Conservation (phyloP, 2,888 invertebrate genomes). For the Liopterus haemorrhoidalis region DNA sequence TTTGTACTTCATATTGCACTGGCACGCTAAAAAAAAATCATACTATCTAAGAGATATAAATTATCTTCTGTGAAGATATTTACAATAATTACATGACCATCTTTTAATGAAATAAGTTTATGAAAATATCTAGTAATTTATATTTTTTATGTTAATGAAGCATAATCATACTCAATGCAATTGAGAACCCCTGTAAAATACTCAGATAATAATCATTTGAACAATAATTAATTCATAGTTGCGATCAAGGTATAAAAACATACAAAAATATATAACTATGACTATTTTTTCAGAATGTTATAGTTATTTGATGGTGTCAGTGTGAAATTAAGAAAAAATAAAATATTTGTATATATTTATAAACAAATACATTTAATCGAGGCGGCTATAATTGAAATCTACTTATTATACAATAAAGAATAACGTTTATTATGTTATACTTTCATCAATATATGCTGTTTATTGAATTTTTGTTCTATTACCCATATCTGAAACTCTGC, state of each 20-base stretch:
- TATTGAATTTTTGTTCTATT: constrained; percentile 38
- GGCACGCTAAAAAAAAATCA: constrained; percentile 28
- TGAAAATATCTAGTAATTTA: constrained; percentile 23
- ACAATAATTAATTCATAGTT: constrained; percentile 23
- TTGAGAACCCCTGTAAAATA: constrained; percentile 28
- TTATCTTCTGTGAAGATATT: constrained; percentile 42
- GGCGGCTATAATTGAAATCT: constrained; percentile 41
- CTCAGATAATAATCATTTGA: constrained; percentile 23
- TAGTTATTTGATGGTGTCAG: constrained; percentile 38
- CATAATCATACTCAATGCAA: constrained; percentile 28
- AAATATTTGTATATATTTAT: constrained; percentile 40
- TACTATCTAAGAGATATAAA: constrained; percentile 35
- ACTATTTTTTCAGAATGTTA: constrained; percentile 23
- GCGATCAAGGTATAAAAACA: constrained; percentile 21
- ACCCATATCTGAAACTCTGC: constrained; percentile 48
- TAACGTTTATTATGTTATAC: constrained; percentile 26
- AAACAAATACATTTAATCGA: constrained; percentile 35
- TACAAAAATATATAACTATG: constrained; percentile 37
- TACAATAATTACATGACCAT: constrained; percentile 22
- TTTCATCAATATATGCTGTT: constrained; percentile 12
- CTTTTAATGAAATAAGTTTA: constrained; percentile 22
- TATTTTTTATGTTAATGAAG: constrained; percentile 27
- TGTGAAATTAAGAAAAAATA: constrained; percentile 38
- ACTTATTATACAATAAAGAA: constrained; percentile 28
- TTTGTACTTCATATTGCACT: constrained; percentile 23